Conservation (phyloP, 2,113 vertebrate genomes). For the Scolopax mira region DNA sequence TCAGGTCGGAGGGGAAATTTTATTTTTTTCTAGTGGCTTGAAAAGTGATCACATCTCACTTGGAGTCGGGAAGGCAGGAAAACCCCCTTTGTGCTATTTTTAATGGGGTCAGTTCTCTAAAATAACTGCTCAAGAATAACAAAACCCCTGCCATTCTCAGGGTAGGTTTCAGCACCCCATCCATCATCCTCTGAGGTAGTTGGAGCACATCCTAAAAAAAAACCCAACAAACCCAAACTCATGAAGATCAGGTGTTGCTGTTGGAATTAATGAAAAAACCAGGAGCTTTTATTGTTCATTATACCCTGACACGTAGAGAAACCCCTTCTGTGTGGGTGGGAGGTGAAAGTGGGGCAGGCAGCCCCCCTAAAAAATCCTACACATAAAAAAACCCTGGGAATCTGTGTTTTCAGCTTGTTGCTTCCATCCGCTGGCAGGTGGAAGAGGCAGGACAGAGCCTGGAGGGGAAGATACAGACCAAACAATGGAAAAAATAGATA, state of each 20-base stretch:
- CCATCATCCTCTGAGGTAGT: background rate
- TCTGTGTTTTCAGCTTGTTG: background rate
- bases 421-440: background rate
- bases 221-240: background rate
- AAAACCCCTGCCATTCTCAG: background rate
- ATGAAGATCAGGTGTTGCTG: fast-evolving
- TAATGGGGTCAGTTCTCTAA: background rate
- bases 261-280: background rate
- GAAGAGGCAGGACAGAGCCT: background rate
- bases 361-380: background rate
- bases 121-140: background rate
- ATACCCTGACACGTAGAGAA: background rate
- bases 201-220: background rate
- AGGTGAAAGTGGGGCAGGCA: background rate
- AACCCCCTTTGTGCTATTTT: background rate
- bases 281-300: background rate
- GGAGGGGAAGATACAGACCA: background rate
- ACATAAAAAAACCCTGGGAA: background rate
- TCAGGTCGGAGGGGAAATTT: fast-evolving
- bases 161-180: background rate
- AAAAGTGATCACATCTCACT: background rate
- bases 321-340: background rate
- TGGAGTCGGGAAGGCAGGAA: background rate
- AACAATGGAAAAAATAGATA: background rate
- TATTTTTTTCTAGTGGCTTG: background rate